Evolutionary conservation across 2,113 vertebrate genomes (phyloP).

Genomic region (Coregonus clupeaformis): DNA sequence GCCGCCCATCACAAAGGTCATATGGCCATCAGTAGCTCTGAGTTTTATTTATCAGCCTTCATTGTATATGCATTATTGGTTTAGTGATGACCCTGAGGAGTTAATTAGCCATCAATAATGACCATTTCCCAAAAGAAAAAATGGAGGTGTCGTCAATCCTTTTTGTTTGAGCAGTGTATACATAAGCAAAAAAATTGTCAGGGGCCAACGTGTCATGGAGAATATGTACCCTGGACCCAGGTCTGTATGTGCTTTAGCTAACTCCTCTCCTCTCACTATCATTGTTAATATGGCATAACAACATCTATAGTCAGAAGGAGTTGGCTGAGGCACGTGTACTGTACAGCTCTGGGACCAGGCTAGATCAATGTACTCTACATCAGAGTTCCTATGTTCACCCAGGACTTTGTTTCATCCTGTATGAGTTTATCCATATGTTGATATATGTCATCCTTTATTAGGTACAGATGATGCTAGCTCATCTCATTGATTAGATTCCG

Average conservation of each 20-base stretch:
- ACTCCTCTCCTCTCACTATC: too few species aligned
- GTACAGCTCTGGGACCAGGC: too few species aligned
- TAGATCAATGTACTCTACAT: too few species aligned
- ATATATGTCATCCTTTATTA: not conserved
- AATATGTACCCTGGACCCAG: too few species aligned
- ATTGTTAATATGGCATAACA: too few species aligned
- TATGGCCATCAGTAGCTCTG: not conserved
- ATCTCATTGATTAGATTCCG: not conserved
- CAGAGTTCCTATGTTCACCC: not conserved
- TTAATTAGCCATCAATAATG: not conserved
- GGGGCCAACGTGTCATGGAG: too few species aligned
- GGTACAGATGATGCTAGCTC: not conserved
- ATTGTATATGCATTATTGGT: too few species aligned
- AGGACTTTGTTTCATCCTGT: not conserved
- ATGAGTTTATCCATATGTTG: not conserved
- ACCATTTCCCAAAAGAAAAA: not conserved
- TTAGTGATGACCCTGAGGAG: constrained; percentile 1
- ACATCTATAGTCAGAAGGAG: too few species aligned
- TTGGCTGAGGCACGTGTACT: too few species aligned
- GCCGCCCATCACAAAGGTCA: not conserved
- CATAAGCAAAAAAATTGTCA: not conserved
- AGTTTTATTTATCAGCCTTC: too few species aligned
- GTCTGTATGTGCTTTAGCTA: too few species aligned
- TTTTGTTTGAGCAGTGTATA: not conserved
- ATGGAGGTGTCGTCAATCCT: not conserved